Conservation (phyloP, 2,888 invertebrate genomes). For the Epistrophella euchroma region DNA sequence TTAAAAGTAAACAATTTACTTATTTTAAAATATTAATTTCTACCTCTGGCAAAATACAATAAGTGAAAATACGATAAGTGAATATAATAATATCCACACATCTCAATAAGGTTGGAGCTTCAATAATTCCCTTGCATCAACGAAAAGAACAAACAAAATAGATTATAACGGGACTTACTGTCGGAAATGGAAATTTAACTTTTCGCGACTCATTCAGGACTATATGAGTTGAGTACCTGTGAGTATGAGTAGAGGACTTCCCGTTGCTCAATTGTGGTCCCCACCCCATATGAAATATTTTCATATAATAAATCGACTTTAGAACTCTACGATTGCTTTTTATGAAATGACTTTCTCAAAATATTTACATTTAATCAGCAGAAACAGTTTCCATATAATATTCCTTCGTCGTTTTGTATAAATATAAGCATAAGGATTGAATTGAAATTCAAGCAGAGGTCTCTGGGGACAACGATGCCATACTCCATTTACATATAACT, state of each 20-base stretch:
- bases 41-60: slow-evolving; percentile 35
- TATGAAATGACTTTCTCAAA: slow-evolving; percentile 69
- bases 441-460: not conserved
- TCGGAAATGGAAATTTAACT: slow-evolving; percentile 49
- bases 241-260: not conserved
- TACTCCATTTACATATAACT: slow-evolving; percentile 23
- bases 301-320: slow-evolving; percentile 8
- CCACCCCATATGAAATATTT: not conserved
- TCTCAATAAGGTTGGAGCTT: slow-evolving; percentile 11
- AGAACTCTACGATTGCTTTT: slow-evolving; percentile 38
- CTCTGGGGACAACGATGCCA: not conserved
- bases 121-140: slow-evolving; percentile 14
- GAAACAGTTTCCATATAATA: slow-evolving; percentile 57
- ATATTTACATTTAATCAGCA: slow-evolving; percentile 74
- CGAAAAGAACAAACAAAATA: slow-evolving; percentile 41
- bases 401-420: slow-evolving; percentile 45
- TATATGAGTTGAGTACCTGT: not conserved
- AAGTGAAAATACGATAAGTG: slow-evolving; percentile 38
- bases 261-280: not conserved
- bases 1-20: too few species aligned
- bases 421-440: slow-evolving; percentile 40
- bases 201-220: not conserved
- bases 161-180: slow-evolving; percentile 45
- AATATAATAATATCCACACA: not conserved
- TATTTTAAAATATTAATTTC: slow-evolving; percentile 17